Conservation (phyloP, 2,888 invertebrate species). For the Brachyopa scutellaris region DNA sequence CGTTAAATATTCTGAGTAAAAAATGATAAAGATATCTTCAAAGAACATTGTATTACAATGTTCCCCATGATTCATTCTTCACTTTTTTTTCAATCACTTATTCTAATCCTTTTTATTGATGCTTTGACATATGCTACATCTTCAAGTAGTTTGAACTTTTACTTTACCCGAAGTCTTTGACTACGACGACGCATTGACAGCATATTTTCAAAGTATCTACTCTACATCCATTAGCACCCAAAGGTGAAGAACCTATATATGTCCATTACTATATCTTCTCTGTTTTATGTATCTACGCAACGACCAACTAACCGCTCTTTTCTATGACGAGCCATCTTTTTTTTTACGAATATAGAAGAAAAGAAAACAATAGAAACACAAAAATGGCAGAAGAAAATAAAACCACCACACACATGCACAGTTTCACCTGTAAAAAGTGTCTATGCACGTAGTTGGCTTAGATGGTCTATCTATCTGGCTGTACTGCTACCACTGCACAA, state of each 20-base stretch:
- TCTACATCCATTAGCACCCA: slow-evolving; percentile 22
- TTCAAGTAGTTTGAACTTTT: slow-evolving; percentile 25
- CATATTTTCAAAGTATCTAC: slow-evolving; percentile 25
- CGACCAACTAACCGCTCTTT: slow-evolving; percentile 56
- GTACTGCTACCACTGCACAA: slow-evolving; percentile 5
- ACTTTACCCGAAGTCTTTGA: slow-evolving; percentile 19
- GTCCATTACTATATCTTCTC: neutral
- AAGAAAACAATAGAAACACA: slow-evolving; percentile 40
- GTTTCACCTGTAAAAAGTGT: slow-evolving; percentile 58
- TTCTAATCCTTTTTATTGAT: slow-evolving; percentile 36
- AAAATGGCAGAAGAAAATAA: slow-evolving; percentile 36
- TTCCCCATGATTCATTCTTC: neutral
- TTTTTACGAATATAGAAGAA: slow-evolving; percentile 37
- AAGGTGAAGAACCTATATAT: slow-evolving; percentile 67
- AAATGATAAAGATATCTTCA: too few relatives aligned
- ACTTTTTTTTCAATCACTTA: neutral
- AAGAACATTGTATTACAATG: neutral
- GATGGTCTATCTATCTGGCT: slow-evolving; percentile 23
- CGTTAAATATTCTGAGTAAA: too few relatives aligned
- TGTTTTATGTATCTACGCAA: slow-evolving; percentile 14
- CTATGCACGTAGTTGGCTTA: slow-evolving; percentile 25
- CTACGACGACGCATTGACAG: slow-evolving; percentile 39
- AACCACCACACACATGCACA: slow-evolving; percentile 35
- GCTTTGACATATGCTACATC: slow-evolving; percentile 33
- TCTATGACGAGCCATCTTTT: slow-evolving; percentile 31